Evolutionary conservation across 1,140 invertebrate genomes (phyloP), one percentile per base, ranked within the genome.

Genomic region (Leguminivora glycinivorella): DNA sequence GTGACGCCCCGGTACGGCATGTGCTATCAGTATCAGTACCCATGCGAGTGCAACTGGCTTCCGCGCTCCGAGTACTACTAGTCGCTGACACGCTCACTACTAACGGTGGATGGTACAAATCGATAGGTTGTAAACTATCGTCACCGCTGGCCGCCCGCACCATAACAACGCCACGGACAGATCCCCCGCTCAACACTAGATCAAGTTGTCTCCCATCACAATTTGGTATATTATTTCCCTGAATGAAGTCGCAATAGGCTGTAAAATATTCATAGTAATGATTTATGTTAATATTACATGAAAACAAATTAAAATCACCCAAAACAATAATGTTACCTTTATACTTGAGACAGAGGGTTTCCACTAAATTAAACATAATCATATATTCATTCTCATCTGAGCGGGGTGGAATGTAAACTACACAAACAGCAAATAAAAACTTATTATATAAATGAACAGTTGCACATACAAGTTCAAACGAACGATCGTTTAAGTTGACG

Each of bases 381-480:
- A 71, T 10, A 47, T 75, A 71, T 40, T 75, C 74, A 69, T 56
- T 71, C 7, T 72, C 74, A 25, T 47, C 52, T n/a, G 68, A 60
- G 1, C 68, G 25, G 24, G 71, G 74, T 10, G 71, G 71, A 17
- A 73, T 72, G 24, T 75, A 75, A 9, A 75, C 25, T 14, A 73
- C 63, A 67, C 74, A 75, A 70, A 47, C 10, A 25, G 56, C 56
- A 9, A 56, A 56, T 25, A 56, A 14, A 9, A 56, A 56, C 25
- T 25, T 56, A 6, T 56, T 56, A 4, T 25, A 9, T 25, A 56
- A 24, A 25, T 56, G 1, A 5, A 56, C 56, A 0, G 56, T 56
- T 25, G 56, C 56, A 25, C 56, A 56, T 1, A 56, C 56, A 24
- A 56, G 56, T 56, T 56, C 56, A 25, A 56, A 56, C 25, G 22